Conservation (phyloP, 1,140 invertebrate species). For the Heliothis subflexa region DNA sequence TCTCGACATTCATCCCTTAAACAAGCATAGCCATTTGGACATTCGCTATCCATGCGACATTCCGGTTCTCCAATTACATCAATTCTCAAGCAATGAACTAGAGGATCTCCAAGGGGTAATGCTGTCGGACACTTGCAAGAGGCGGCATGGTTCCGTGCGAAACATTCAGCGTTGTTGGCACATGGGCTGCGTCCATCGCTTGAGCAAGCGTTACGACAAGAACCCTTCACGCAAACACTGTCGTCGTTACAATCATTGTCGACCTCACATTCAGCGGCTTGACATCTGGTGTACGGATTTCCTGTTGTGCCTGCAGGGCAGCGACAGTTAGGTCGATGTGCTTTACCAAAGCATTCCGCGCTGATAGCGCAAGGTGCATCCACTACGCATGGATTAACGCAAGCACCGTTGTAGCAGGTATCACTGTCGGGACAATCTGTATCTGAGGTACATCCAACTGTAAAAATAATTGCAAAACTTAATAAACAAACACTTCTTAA, state of each 20-base stretch:
- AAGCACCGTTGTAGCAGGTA: constrained; percentile 93
- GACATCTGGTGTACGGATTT: constrained; percentile 92
- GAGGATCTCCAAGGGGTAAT: constrained; percentile 91
- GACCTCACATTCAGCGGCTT: constrained; percentile 92
- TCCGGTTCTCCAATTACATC: constrained; percentile 87
- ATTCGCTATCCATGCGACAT: constrained; percentile 92
- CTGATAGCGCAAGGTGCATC: constrained; percentile 93
- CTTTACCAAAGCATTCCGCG: constrained; percentile 92
- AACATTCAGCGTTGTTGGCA: constrained; percentile 93
- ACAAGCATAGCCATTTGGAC: constrained; percentile 92
- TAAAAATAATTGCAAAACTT: constrained; percentile 64
- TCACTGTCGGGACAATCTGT: constrained; percentile 92
- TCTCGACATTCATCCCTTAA: constrained; percentile 92
- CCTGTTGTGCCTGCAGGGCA: constrained; percentile 91
- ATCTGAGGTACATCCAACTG: constrained; percentile 93
- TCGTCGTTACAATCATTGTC: constrained; percentile 91
- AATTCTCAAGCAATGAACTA: constrained; percentile 90
- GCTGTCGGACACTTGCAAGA: constrained; percentile 92
- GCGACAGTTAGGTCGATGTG: constrained; percentile 91
- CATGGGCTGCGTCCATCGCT: constrained; percentile 88
- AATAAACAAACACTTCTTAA: neutral
- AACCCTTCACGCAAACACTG: constrained; percentile 89
- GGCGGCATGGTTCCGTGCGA: constrained; percentile 91
- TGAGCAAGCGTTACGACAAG: constrained; percentile 92
- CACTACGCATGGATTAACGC: constrained; percentile 92